Evolutionary conservation across 2,797 vertebrate genomes (phyloP).

Genomic region (Coregonus suidteri): DNA sequence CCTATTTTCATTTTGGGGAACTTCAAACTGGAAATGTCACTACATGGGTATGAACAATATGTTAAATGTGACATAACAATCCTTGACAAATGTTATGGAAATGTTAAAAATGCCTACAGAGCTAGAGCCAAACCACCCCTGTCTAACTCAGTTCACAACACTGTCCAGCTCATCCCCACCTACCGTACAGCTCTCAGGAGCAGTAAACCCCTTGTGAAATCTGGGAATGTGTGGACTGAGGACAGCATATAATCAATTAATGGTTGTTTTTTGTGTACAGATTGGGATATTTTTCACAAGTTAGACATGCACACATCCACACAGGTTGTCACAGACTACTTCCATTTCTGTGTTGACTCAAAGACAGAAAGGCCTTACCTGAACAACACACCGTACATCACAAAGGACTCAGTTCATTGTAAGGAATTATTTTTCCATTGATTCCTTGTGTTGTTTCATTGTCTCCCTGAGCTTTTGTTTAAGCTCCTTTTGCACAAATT

Average conservation of each 20-base stretch:
- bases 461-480: no score
- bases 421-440: no score
- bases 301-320: no score
- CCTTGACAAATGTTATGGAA: constrained; percentile 21
- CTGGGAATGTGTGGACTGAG: not conserved
- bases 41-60: constrained; percentile 19
- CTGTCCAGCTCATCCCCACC: not conserved
- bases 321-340: not conserved
- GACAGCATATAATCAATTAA: no score
- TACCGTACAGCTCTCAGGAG: not conserved
- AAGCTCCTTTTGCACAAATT: no score
- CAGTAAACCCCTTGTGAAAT: constrained; percentile 11
- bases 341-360: constrained; percentile 16
- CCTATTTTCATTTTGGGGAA: constrained; percentile 9
- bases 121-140: not conserved
- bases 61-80: constrained; percentile 18
- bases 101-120: constrained; percentile 10
- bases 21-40: constrained; percentile 9
- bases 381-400: constrained; percentile 4
- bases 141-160: constrained; percentile 17
- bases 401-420: not conserved
- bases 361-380: not conserved
- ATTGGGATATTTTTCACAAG: not conserved
- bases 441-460: no score
- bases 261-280: not conserved